Percentiles rank a stretch among this genome's conserved stretches.
These are phyloP conservation scores for Pygoscelis adeliae DNA, from an alignment of 2,113 vertebrate genomes.

Conservation along the genomic window DNA sequence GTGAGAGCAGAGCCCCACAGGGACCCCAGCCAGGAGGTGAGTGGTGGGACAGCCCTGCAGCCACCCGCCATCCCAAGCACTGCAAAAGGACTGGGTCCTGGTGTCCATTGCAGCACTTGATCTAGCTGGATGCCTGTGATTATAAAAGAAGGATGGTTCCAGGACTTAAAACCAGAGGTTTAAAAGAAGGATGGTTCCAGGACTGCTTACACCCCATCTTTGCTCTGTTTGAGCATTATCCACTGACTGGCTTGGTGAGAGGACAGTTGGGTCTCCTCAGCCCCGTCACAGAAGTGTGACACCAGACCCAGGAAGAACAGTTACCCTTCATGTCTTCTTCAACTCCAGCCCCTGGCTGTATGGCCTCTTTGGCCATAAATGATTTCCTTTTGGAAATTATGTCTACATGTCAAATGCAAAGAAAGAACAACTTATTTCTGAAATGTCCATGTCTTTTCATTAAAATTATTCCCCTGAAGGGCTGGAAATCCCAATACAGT, in stretches of 20 bases:
- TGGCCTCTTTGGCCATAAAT: neutral
- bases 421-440: neutral
- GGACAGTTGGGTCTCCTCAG: neutral
- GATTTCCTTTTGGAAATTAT: neutral
- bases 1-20: neutral
- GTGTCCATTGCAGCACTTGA: neutral
- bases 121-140: neutral
- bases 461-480: neutral
- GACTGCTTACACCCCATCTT: neutral
- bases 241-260: neutral
- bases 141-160: neutral
- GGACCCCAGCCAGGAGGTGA: neutral
- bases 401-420: neutral
- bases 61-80: neutral
- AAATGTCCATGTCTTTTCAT: neutral
- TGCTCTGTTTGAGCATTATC: neutral
- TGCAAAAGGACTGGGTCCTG: neutral
- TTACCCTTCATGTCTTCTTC: neutral
- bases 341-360: neutral
- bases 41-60: neutral
- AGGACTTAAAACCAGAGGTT: neutral
- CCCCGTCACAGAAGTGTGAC: neutral
- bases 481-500: neutral
- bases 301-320: neutral
- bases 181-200: neutral